Percentiles rank a stretch among this genome's conserved stretches.
Conservation (phyloP, 2,888 invertebrate genomes). For the Eilema caniola region DNA sequence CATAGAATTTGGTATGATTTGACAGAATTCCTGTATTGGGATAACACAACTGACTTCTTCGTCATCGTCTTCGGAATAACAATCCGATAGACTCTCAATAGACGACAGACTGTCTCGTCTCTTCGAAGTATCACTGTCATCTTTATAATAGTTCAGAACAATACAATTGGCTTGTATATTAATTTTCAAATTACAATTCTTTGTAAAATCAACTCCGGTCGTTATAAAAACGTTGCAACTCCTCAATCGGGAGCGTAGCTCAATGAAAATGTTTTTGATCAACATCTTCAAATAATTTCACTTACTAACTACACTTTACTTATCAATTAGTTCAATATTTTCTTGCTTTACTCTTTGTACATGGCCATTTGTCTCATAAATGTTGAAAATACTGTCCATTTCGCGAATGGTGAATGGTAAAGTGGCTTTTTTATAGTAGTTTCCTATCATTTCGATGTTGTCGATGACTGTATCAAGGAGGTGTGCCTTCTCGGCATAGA, state of each 20-base stretch:
- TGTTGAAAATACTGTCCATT: constrained; percentile 90
- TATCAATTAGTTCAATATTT: constrained; percentile 61
- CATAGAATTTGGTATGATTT: constrained; percentile 83
- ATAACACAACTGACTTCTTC: constrained; percentile 73
- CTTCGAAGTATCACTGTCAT: constrained; percentile 55
- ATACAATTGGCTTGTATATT: constrained; percentile 81
- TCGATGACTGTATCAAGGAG: constrained; percentile 95
- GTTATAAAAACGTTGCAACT: constrained; percentile 88
- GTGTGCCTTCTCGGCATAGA: constrained; percentile 94
- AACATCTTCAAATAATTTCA: constrained; percentile 70
- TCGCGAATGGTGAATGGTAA: constrained; percentile 93
- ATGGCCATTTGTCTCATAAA: constrained; percentile 88
- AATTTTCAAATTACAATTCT: constrained; percentile 79
- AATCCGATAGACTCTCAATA: constrained; percentile 81
- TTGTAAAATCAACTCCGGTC: constrained; percentile 76
- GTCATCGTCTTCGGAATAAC: constrained; percentile 76
- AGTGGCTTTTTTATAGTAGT: constrained; percentile 94
- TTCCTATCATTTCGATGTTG: constrained; percentile 93
- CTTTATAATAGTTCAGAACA: constrained; percentile 76
- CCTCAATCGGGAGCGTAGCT: constrained; percentile 87
- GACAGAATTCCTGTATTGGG: constrained; percentile 76
- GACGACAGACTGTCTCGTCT: constrained; percentile 80
- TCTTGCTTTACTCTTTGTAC: constrained; percentile 76
- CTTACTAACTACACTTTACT: constrained; percentile 49
- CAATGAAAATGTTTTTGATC: constrained; percentile 85